Evolutionary conservation across 2,888 invertebrate genomes (phyloP), one percentile per base, ranked within the genome.

Genomic region (Eulithis prunata): DNA sequence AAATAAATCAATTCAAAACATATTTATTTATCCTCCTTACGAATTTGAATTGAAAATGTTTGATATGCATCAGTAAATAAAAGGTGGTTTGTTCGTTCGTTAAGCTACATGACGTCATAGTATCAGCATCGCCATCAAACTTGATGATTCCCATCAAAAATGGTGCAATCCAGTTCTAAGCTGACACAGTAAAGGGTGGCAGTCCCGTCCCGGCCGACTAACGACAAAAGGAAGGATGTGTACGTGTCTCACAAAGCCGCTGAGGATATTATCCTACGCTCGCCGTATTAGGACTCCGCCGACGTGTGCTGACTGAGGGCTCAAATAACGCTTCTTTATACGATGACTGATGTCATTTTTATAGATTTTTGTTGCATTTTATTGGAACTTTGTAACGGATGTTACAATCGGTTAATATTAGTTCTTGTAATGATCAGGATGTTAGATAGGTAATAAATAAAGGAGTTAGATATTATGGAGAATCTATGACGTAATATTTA

Each of bases 161-260:
- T 2, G 62, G 11, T 32, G 43, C 36, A 53, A 14, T 57, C 62
- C 62, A 57, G 57, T 52, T 38, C 14, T 62, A 57, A 57, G 57
- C 46, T 46, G 28, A 8, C 53, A 21, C 53, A 53, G 62, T 69
- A 64, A 65, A 66, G 71, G 71, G 68, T 71, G 71, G 64, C 65
- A 71, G 70, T 10, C 11, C 53, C 55, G 68, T 43, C 54, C 28
- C 53, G 21, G 21, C 21, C 21, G 14, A 58, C 68, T 76, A 78
- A 77, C 82, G 83, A 89, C 90, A 89, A 91, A 86, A 84, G 89
- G 87, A 87, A 90, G 91, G 89, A 89, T 89, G 76, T 73, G 88
- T 86, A 92, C 92, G 92, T 93, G 92, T 82, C 79, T 77, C 84
- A 91, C 91, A 93, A 92, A 86, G 87, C 82, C 73, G 74, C 73